These are phyloP conservation scores for Brenthis daphne DNA, from an alignment of 2,888 invertebrate species.

Conservation along the genomic window DNA sequence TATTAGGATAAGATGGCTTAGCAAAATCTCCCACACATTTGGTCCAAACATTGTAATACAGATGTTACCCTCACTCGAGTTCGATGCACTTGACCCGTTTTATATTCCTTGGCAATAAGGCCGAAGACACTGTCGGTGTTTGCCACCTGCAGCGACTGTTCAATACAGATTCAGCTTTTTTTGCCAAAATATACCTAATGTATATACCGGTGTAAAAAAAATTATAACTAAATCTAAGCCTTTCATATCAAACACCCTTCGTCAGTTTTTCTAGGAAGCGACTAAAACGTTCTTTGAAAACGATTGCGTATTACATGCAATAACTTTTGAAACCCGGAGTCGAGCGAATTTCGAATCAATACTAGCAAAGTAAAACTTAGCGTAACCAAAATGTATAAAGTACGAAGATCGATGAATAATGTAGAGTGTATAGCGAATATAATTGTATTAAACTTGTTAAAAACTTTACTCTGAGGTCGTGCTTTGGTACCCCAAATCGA, in stretches of 20 bases:
- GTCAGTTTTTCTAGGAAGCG: neutral
- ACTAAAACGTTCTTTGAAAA: constrained; percentile 7
- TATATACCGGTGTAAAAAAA: no score
- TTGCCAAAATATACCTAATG: no score
- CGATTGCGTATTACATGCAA: neutral
- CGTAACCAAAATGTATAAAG: constrained; percentile 11
- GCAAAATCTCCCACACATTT: neutral
- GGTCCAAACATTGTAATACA: constrained; percentile 9
- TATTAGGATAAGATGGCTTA: neutral
- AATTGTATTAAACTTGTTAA: constrained; percentile 27
- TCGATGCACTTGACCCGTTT: constrained; percentile 34
- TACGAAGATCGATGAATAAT: neutral
- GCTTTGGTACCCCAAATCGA: constrained; percentile 50
- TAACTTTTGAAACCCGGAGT: constrained; percentile 2
- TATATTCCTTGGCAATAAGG: constrained; percentile 9
- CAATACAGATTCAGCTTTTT: no score
- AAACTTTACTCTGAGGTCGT: constrained; percentile 31
- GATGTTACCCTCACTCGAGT: constrained; percentile 16
- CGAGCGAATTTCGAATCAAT: constrained; percentile 8
- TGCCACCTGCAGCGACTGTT: no score
- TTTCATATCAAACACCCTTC: neutral
- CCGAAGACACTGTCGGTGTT: neutral
- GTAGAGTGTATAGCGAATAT: constrained; percentile 16
- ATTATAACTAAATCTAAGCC: no score
- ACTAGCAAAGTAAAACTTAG: constrained; percentile 1